These are phyloP conservation scores for Epinephelus awoara DNA, from an alignment of 2,797 vertebrate species.

Conservation along the genomic window DNA sequence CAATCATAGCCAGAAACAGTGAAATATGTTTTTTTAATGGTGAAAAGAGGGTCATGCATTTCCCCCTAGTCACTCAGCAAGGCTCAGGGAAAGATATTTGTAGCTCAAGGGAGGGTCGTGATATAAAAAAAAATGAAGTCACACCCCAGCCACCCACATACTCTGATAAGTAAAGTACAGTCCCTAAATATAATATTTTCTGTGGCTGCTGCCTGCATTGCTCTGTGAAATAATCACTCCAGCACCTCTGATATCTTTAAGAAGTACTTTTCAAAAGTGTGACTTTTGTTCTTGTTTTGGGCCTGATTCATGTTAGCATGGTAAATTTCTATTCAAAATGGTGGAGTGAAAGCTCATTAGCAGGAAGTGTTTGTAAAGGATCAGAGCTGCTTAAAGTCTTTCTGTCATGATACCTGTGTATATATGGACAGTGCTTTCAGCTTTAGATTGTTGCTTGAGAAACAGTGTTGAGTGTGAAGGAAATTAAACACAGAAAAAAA, in stretches of 20 bases:
- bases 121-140: too few species aligned
- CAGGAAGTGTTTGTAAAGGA: slow-evolving; percentile 10
- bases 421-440: not conserved
- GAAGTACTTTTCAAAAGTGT: not conserved
- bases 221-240: not conserved
- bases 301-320: not conserved
- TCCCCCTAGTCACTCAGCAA: too few species aligned
- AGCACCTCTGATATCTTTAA: not conserved
- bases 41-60: too few species aligned
- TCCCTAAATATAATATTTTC: too few species aligned
- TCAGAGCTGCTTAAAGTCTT: not conserved
- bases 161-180: too few species aligned
- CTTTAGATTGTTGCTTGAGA: not conserved
- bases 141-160: too few species aligned
- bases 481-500: not conserved
- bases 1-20: too few species aligned
- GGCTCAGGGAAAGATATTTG: too few species aligned
- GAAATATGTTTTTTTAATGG: too few species aligned
- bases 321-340: not conserved
- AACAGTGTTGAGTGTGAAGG: not conserved
- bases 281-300: not conserved
- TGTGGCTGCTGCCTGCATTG: not conserved
- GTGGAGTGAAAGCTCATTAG: slow-evolving; percentile 3
- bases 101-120: too few species aligned
- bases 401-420: not conserved